phyloP scores from a whole-genome alignment of 64 coral and sea anemone genomes.

The Anthopleura sola region DNA sequence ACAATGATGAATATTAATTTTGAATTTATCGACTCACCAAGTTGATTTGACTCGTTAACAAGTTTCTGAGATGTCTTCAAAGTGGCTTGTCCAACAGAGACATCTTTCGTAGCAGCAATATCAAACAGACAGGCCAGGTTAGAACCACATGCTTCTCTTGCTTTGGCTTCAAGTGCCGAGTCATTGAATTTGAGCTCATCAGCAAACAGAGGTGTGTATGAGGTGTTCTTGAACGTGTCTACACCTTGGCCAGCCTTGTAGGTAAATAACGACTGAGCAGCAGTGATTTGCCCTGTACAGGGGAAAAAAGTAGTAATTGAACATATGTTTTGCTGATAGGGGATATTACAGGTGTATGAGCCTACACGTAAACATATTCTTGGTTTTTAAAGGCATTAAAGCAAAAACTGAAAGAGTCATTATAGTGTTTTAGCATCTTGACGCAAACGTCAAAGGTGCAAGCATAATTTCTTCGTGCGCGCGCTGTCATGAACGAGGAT shows the following conservation, averaged over 20 bases:
- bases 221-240: background rate
- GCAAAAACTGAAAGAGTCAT: too few species aligned
- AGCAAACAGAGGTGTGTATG: constrained; percentile 27
- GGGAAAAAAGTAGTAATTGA: background rate
- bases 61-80: constrained; percentile 9
- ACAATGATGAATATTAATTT: too few species aligned
- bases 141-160: constrained; percentile 8
- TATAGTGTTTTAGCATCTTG: too few species aligned
- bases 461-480: too few species aligned
- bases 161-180: background rate
- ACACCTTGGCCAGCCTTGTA: constrained; percentile 23
- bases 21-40: constrained; percentile 28
- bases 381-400: background rate
- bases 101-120: constrained; percentile 30
- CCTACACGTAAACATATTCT: too few species aligned
- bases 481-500: too few species aligned
- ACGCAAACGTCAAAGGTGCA: too few species aligned
- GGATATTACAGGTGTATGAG: too few species aligned
- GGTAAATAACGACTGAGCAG: constrained; percentile 24
- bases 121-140: constrained; percentile 40
- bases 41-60: constrained; percentile 26
- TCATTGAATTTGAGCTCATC: constrained; percentile 38
- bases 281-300: constrained; percentile 39
- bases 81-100: constrained; percentile 36
- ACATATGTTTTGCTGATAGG: too few species aligned